Evolutionary conservation across 2,888 invertebrate genomes (phyloP).

Genomic region (Eupithecia abbreviata): DNA sequence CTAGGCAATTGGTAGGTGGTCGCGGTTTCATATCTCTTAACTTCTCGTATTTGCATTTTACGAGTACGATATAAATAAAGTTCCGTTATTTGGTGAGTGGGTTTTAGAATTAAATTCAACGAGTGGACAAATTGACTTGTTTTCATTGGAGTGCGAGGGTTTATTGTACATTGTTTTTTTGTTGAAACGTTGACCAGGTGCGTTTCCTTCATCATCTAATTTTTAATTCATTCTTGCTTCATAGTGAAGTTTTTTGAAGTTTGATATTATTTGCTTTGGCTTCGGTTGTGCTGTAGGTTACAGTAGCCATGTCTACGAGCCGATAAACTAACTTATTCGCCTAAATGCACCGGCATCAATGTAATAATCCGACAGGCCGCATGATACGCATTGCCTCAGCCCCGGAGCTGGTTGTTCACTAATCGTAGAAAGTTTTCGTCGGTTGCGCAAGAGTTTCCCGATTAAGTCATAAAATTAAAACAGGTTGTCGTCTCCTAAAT

Average conservation of each 20-base stretch:
- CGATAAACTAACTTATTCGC: neutral
- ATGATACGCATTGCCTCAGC: constrained; percentile 17
- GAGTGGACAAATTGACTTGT: neutral
- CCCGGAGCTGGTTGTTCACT: constrained; percentile 18
- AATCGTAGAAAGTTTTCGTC: constrained; percentile 32
- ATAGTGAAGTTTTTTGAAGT: neutral
- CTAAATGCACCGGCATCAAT: neutral
- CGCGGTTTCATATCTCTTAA: neutral
- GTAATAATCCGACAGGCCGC: constrained; percentile 25
- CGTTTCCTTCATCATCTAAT: neutral
- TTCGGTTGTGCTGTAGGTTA: neutral
- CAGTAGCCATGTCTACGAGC: neutral
- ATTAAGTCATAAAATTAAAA: neutral
- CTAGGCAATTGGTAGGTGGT: neutral
- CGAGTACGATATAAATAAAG: neutral
- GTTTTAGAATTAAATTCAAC: neutral
- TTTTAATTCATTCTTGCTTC: no score
- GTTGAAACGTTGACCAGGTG: neutral
- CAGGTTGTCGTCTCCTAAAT: constrained; percentile 7
- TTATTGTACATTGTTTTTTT: neutral
- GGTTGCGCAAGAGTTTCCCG: constrained; percentile 28
- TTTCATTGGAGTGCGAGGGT: neutral
- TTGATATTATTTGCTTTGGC: neutral
- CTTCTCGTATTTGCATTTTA: neutral
- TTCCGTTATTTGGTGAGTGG: neutral